These are phyloP conservation scores for Xylophagus ater DNA, from an alignment of 2,888 invertebrate species.

Conservation along the genomic window DNA sequence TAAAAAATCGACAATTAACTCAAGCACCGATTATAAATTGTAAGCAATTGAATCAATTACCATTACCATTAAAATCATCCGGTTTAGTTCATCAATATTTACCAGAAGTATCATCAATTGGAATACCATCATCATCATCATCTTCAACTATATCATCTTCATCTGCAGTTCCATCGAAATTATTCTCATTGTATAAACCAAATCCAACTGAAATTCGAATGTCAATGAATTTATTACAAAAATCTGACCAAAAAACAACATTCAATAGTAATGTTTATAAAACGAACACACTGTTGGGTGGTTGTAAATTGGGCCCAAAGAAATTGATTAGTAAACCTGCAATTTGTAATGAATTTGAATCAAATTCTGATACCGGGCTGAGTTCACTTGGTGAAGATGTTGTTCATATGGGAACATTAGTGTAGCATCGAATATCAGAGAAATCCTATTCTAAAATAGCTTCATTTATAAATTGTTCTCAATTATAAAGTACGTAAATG, in stretches of 20 bases:
- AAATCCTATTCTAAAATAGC: too few species aligned
- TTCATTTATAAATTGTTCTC: too few species aligned
- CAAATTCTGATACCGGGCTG: constrained; percentile 19
- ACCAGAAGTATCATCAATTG: too few species aligned
- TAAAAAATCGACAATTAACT: too few species aligned
- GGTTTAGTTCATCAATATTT: too few species aligned
- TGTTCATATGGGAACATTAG: constrained; percentile 19
- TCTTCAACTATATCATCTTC: too few species aligned
- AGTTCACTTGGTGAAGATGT: constrained; percentile 19
- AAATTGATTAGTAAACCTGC: constrained; percentile 15
- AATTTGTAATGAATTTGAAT: constrained; percentile 16
- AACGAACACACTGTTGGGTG: not conserved
- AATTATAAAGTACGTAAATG: too few species aligned
- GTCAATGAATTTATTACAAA: constrained; percentile 17
- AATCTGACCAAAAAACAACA: constrained; percentile 13
- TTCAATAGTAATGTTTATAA: constrained; percentile 8
- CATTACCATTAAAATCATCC: too few species aligned
- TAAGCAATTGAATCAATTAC: constrained; percentile 9
- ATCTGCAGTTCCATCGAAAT: too few species aligned
- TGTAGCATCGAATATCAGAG: too few species aligned
- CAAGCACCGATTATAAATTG: constrained; percentile 6
- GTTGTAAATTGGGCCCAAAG: constrained; percentile 15
- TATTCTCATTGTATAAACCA: constrained; percentile 6
- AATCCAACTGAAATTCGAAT: constrained; percentile 8
- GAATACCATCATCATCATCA: too few species aligned